A percentile compares a stretch with the other conserved stretches of the same genome.
phyloP scores from a whole-genome alignment of 2,888 invertebrate genomes.

The Pandemis corylana region DNA sequence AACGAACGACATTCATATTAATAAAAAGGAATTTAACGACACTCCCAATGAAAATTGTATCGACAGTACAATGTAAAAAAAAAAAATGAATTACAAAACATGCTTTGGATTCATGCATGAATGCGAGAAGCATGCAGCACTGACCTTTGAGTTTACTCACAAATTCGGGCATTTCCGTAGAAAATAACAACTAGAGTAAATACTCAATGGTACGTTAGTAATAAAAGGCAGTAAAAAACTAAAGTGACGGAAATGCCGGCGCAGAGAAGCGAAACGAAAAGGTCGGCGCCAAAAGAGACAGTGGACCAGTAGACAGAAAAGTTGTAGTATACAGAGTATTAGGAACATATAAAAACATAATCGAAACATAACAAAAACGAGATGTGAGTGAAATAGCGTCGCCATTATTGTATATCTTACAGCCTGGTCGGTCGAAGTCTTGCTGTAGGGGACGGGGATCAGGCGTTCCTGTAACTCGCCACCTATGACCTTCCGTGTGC shows the following conservation, averaged over 20 bases:
- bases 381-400: slow-evolving; percentile 74
- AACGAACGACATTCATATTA: slow-evolving; percentile 23
- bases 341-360: slow-evolving; percentile 68
- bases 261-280: slow-evolving; percentile 57
- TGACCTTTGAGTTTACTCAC: slow-evolving; percentile 35
- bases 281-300: slow-evolving; percentile 68
- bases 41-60: slow-evolving; percentile 9
- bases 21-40: slow-evolving; percentile 27
- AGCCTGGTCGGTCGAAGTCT: slow-evolving; percentile 99
- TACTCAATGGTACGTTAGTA: not conserved
- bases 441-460: slow-evolving; percentile 99
- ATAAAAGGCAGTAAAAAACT: not conserved
- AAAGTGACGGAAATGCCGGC: not conserved
- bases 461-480: slow-evolving; percentile 99
- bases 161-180: slow-evolving; percentile 11
- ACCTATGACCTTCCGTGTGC: slow-evolving; percentile 99
- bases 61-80: slow-evolving; percentile 10
- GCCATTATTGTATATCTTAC: slow-evolving; percentile 89
- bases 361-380: slow-evolving; percentile 62
- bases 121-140: slow-evolving; percentile 32
- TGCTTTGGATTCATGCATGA: slow-evolving; percentile 38
- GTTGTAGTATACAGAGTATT: slow-evolving; percentile 77
- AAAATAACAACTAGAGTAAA: not conserved
- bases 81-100: slow-evolving; percentile 27
- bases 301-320: slow-evolving; percentile 59